phyloP scores from a whole-genome alignment of 2,888 invertebrate species.

The Invenusta paracnida region DNA sequence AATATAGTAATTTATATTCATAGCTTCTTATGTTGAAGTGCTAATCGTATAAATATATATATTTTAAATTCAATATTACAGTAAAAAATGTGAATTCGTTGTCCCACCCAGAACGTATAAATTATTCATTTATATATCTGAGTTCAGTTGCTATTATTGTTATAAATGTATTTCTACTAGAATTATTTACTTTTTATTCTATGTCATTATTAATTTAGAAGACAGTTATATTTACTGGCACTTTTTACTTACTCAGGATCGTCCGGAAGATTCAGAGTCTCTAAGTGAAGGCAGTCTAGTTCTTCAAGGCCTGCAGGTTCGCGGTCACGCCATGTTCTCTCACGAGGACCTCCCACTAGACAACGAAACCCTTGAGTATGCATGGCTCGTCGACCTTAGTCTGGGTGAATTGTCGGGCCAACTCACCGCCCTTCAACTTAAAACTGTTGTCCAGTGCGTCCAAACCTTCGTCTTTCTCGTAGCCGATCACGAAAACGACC shows the following conservation, averaged over 20 bases:
- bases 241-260: neutral
- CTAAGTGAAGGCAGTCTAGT: conserved; percentile 65
- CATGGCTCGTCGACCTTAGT: conserved; percentile 90
- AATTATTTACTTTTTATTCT: no score
- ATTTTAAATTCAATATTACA: no score
- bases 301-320: conserved; percentile 68
- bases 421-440: conserved; percentile 79
- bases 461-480: conserved; percentile 81
- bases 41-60: no score
- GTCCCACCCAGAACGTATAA: no score
- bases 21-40: no score
- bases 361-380: conserved; percentile 91
- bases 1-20: no score
- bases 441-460: conserved; percentile 77
- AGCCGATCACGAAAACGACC: conserved; percentile 80
- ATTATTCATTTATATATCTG: no score
- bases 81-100: no score
- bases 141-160: no score
- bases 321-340: conserved; percentile 76
- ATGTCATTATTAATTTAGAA: no score
- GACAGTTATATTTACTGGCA: no score
- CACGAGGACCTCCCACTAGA: conserved; percentile 80
- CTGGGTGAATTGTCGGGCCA: conserved; percentile 86
- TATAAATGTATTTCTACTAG: no score
- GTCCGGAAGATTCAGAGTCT: conserved; percentile 52